phyloP scores from a whole-genome alignment of 1,140 invertebrate species.

The Drosophila insularis region DNA sequence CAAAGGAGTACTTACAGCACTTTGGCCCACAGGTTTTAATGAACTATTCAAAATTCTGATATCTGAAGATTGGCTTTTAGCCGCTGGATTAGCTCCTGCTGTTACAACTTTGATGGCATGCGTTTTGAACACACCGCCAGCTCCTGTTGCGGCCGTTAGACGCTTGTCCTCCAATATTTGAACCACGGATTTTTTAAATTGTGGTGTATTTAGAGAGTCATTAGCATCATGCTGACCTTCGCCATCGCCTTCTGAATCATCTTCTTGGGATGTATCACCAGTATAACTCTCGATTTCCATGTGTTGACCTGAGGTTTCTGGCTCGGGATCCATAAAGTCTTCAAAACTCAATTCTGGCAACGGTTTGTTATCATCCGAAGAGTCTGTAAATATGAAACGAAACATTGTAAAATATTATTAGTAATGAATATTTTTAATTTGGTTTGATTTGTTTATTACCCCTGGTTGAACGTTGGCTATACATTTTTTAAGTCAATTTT shows the following conservation, averaged over 20 bases:
- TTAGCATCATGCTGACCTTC: slow-evolving; percentile 24
- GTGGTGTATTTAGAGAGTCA: slow-evolving; percentile 67
- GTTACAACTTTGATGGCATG: slow-evolving; percentile 50
- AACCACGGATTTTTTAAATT: slow-evolving; percentile 56
- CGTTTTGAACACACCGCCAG: slow-evolving; percentile 43
- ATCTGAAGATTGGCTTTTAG: slow-evolving; percentile 37
- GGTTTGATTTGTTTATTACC: slow-evolving; percentile 33
- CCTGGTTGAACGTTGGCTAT: slow-evolving; percentile 29
- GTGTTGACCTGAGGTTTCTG: slow-evolving; percentile 49
- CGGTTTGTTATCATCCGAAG: slow-evolving; percentile 60
- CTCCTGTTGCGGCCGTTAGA: slow-evolving; percentile 1
- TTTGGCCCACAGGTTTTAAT: slow-evolving; percentile 31
- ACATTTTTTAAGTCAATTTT: slow-evolving; percentile 70
- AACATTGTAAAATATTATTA: neutral
- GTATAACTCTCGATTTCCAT: slow-evolving; percentile 33
- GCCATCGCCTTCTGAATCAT: slow-evolving; percentile 14
- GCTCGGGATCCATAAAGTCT: slow-evolving; percentile 63
- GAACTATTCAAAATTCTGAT: slow-evolving; percentile 62
- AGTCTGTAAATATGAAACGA: slow-evolving; percentile 33
- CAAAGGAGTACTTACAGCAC: slow-evolving; percentile 14
- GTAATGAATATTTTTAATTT: neutral
- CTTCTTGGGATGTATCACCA: slow-evolving; percentile 14
- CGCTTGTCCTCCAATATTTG: slow-evolving; percentile 62
- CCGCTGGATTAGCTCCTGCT: slow-evolving; percentile 19
- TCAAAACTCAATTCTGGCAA: slow-evolving; percentile 71